These are phyloP conservation scores for Unio delphinus DNA, from an alignment of 2,888 invertebrate species.

Conservation along the genomic window DNA sequence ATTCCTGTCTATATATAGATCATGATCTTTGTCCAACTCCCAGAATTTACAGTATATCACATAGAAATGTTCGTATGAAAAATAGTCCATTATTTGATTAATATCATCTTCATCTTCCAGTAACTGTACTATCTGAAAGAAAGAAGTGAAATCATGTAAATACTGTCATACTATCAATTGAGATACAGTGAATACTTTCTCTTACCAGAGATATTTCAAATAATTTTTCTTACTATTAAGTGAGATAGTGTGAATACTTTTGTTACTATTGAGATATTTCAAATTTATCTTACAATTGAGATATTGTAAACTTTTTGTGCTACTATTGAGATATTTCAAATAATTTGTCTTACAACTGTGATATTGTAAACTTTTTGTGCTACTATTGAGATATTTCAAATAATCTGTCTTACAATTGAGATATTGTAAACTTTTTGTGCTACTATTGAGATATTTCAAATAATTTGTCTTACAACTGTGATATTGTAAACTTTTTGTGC, in stretches of 20 bases:
- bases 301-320: neutral
- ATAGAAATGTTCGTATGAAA: conserved; percentile 99
- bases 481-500: no score
- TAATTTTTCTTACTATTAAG: neutral
- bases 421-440: no score
- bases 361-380: no score
- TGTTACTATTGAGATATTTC: no score
- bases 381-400: no score
- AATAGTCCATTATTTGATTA: conserved; percentile 84
- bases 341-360: no score
- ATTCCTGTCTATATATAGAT: conserved; percentile 93
- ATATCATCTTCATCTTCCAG: conserved; percentile 97
- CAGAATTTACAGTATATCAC: conserved; percentile 99
- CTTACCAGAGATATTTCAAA: neutral
- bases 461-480: neutral
- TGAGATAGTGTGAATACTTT: neutral
- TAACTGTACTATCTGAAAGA: conserved; percentile 76
- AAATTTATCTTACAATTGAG: neutral
- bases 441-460: conserved; percentile 20
- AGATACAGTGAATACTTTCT: neutral
- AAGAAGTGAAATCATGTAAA: conserved; percentile 31
- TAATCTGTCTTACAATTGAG: no score
- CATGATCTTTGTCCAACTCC: conserved; percentile 99
- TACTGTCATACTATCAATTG: neutral
- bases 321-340: no score